Evolutionary conservation across 2,888 invertebrate species (phyloP).

Genomic region (Dolichomitus sp.): DNA sequence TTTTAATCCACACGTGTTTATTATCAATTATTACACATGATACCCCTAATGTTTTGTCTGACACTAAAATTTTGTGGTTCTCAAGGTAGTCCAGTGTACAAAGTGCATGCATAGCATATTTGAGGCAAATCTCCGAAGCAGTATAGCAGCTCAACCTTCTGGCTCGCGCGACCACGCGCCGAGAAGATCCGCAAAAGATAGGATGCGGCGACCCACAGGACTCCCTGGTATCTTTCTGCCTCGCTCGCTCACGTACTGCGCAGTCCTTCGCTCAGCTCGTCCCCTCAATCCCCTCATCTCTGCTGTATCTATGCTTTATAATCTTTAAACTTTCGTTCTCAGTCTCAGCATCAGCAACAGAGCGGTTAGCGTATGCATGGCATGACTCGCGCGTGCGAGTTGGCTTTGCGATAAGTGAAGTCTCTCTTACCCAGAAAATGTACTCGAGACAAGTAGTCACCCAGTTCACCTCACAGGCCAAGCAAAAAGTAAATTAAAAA

Average conservation of each 20-base stretch:
- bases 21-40: neutral
- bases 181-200: conserved; percentile 58
- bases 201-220: conserved; percentile 55
- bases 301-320: conserved; percentile 55
- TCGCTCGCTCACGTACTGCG: conserved; percentile 49
- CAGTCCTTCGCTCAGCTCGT: conserved; percentile 34
- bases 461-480: conserved; percentile 46
- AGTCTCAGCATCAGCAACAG: conserved; percentile 52
- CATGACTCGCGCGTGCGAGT: conserved; percentile 59
- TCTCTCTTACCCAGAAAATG: conserved; percentile 55
- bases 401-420: conserved; percentile 61
- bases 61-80: conserved; percentile 54
- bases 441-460: conserved; percentile 48
- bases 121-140: conserved; percentile 45
- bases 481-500: neutral
- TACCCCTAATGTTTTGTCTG: neutral
- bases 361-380: conserved; percentile 56
- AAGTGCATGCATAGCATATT: conserved; percentile 52
- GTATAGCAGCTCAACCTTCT: conserved; percentile 44
- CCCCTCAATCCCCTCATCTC: conserved; percentile 20
- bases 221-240: conserved; percentile 53
- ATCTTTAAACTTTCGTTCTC: conserved; percentile 66
- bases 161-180: conserved; percentile 62
- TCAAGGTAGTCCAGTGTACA: conserved; percentile 58
- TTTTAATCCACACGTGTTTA: neutral